These are phyloP conservation scores for Brachionus plicatilis DNA, from an alignment of 1,140 invertebrate genomes.

Conservation along the genomic window DNA sequence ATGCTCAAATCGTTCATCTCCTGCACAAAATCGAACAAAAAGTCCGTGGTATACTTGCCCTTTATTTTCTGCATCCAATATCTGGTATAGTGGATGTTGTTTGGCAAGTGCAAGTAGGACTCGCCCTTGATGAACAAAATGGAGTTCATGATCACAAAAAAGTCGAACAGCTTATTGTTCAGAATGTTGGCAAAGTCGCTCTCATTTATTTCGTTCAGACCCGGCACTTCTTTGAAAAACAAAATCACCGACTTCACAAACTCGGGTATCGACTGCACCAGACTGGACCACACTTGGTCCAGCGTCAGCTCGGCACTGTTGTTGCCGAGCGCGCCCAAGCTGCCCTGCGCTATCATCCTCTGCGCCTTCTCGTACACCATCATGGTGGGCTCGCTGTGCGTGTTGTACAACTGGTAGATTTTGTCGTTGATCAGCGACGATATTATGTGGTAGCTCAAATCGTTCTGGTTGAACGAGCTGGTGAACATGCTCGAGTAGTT, in stretches of 20 bases:
- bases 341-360: background rate
- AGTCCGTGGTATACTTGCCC: background rate
- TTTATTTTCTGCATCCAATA: constrained; percentile 38
- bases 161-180: constrained; percentile 34
- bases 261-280: background rate
- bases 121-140: constrained; percentile 22
- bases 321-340: background rate
- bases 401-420: constrained; percentile 35
- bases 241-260: background rate
- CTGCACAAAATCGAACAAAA: constrained; percentile 20
- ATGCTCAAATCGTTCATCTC: background rate
- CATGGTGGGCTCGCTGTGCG: background rate
- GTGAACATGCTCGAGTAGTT: constrained; percentile 19
- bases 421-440: constrained; percentile 31
- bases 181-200: constrained; percentile 32
- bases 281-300: background rate
- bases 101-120: background rate
- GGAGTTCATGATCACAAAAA: constrained; percentile 29
- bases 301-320: background rate
- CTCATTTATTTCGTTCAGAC: constrained; percentile 14
- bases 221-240: constrained; percentile 31
- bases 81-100: constrained; percentile 7
- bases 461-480: background rate
- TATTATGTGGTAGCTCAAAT: constrained; percentile 15
- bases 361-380: constrained; percentile 15